Base-by-base conservation (phyloP, 1,140 invertebrate genomes). In the Heliconius congener region DNA sequence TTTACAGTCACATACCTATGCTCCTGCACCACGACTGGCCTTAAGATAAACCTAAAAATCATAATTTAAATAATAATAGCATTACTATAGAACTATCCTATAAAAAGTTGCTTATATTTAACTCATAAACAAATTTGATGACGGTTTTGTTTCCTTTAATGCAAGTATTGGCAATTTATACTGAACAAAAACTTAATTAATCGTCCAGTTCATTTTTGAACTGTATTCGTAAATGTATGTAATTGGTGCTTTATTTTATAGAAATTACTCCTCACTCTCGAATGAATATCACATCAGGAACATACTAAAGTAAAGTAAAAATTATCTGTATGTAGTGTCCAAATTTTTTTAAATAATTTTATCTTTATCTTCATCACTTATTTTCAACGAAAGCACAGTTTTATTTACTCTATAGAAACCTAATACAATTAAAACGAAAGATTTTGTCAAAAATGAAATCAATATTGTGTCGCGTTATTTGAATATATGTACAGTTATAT, bases 121-220 rank as follows among this genome's bases (percentile, higher is more conserved):
- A 66, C 1, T 16, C 3, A 4, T 66, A 30, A 66, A 66, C 5
- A 66, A 66, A 0, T 66, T 66, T 66, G 27, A 66, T 66, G 27
- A 66, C 9, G 60, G 23, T 66, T 66, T 66, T 66, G 60, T 66
- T 66, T n/a, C 60, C 60, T 6, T 37, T 37, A 37, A 30, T 66
- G 27, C 13, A 66, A 27, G 30, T 66, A 66, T 66, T 66, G 60
- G 60, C 9, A 66, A 66, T 66, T 16, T 13, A 0, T 13, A 66
- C 27, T 8, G 27, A 66, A 30, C 60, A 66, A 66, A 66, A 66
- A 66, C 60, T 66, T 66, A 66, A 66, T 66, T 66, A 66, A 66
- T 66, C 60, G 60, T 16, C 11, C 11, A 27, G 60, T 66, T 66
- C 23, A 66, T 30, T 66, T 66, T 30, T 66, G 27, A 66, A 30